Conservation (phyloP, 2,113 vertebrate genomes). For the Psephotus haematonotus region DNA sequence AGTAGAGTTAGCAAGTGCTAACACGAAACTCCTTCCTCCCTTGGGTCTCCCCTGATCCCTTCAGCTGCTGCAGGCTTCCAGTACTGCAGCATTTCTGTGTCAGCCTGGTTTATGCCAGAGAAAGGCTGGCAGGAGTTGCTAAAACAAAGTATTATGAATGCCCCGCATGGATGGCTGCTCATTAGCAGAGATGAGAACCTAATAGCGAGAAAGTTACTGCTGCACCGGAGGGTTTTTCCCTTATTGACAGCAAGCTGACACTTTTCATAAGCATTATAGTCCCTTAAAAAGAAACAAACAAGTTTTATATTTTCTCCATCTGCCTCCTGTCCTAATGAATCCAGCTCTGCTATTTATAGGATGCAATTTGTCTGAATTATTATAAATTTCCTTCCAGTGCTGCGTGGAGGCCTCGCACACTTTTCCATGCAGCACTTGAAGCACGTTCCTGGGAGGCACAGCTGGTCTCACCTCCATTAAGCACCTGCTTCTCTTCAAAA, state of each 20-base stretch:
- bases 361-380: slow-evolving; percentile 54
- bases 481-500: slow-evolving; percentile 66
- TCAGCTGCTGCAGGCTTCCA: background rate
- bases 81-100: background rate
- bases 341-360: slow-evolving; percentile 54
- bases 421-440: slow-evolving; percentile 13
- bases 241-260: slow-evolving; percentile 47
- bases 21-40: background rate
- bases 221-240: slow-evolving; percentile 16
- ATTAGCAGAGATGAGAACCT: slow-evolving; percentile 2
- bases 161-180: background rate
- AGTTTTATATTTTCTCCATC: slow-evolving; percentile 42
- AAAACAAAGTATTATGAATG: background rate
- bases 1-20: background rate
- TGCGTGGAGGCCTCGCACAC: background rate
- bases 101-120: background rate
- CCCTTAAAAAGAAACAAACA: slow-evolving; percentile 56
- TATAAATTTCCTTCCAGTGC: slow-evolving; percentile 41
- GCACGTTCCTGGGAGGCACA: slow-evolving; percentile 46
- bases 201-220: background rate
- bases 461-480: slow-evolving; percentile 65
- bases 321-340: slow-evolving; percentile 54
- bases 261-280: slow-evolving; percentile 10
- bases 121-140: background rate
- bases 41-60: background rate